Evolutionary conservation across 2,113 vertebrate species (phyloP).

Genomic region (Syngnathus floridae): DNA sequence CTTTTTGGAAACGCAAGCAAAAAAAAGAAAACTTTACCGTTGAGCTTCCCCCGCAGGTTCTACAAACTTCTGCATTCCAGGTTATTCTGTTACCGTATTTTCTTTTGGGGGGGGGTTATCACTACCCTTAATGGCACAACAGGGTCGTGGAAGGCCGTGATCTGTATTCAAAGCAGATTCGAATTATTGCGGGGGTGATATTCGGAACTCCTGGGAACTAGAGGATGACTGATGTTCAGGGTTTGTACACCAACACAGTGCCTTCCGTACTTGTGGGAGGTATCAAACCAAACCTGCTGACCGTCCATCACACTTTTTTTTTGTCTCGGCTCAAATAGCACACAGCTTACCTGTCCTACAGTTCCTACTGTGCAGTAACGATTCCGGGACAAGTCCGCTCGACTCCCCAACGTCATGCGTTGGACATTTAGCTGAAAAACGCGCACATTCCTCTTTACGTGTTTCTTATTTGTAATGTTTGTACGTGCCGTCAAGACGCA

Average conservation of each 20-base stretch:
- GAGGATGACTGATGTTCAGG: slow-evolving; percentile 2
- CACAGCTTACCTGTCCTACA: slow-evolving; percentile 13
- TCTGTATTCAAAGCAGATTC: not conserved
- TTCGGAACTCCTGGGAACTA: not conserved
- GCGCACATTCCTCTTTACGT: slow-evolving; percentile 60
- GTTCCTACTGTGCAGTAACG: slow-evolving; percentile 45
- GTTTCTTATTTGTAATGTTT: slow-evolving; percentile 61
- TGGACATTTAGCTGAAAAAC: slow-evolving; percentile 52
- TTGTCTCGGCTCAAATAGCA: slow-evolving; percentile 13
- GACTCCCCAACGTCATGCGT: slow-evolving; percentile 41
- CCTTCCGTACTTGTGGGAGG: slow-evolving; percentile 49
- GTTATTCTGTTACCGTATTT: not conserved
- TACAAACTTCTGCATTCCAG: slow-evolving; percentile 3
- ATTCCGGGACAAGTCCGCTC: slow-evolving; percentile 17
- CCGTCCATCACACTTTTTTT: slow-evolving; percentile 10
- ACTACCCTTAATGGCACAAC: slow-evolving; percentile 9
- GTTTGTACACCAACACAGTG: slow-evolving; percentile 45
- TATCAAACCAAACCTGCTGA: slow-evolving; percentile 13
- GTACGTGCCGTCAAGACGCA: slow-evolving; percentile 59
- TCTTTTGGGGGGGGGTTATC: not conserved
- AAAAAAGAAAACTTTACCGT: not conserved
- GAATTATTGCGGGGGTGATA: not conserved
- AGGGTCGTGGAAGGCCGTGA: not conserved
- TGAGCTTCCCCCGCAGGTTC: slow-evolving; percentile 10
- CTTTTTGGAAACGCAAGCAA: not conserved